A percentile compares a stretch with the other conserved stretches of the same genome.
Conservation (phyloP, 2,113 vertebrate species). For the Tetraodon nigroviridis region DNA sequence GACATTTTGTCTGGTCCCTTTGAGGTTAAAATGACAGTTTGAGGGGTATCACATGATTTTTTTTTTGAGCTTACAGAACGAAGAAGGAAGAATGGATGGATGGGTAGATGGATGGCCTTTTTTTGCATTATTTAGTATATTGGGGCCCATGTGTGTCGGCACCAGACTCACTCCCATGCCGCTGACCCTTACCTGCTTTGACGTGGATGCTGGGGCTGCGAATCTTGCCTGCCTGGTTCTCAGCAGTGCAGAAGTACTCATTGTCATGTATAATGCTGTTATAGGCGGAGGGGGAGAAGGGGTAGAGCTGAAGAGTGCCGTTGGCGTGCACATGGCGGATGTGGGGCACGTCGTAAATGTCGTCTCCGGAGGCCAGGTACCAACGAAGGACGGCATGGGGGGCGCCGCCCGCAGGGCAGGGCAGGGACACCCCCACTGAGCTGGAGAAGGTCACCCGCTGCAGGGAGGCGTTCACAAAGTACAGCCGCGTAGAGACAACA, state of each 20-base stretch:
- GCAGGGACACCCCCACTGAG: slow-evolving; percentile 92
- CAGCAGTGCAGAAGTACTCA: slow-evolving; percentile 98
- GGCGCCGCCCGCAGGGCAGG: slow-evolving; percentile 96
- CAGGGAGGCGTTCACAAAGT: slow-evolving; percentile 99
- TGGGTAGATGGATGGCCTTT: no score
- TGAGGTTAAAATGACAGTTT: no score
- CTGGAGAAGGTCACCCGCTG: slow-evolving; percentile 99
- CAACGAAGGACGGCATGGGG: slow-evolving; percentile 95
- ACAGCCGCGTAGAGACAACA: slow-evolving; percentile 94
- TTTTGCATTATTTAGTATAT: no score
- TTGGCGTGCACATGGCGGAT: slow-evolving; percentile 98
- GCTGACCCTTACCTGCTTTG: slow-evolving; percentile 88
- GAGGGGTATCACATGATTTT: no score
- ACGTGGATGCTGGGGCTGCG: slow-evolving; percentile 95
- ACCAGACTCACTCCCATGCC: neutral
- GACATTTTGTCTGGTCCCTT: no score
- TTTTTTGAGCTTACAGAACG: no score
- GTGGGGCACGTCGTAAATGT: slow-evolving; percentile 99
- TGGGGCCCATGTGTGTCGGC: no score
- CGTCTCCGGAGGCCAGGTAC: slow-evolving; percentile 98
- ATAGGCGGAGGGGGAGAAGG: slow-evolving; percentile 97
- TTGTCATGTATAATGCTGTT: slow-evolving; percentile 99
- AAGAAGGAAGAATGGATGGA: no score
- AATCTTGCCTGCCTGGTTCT: slow-evolving; percentile 97
- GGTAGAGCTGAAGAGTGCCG: slow-evolving; percentile 97